Base-by-base conservation (phyloP, 2,113 vertebrate species). In the Garra rufa region DNA sequence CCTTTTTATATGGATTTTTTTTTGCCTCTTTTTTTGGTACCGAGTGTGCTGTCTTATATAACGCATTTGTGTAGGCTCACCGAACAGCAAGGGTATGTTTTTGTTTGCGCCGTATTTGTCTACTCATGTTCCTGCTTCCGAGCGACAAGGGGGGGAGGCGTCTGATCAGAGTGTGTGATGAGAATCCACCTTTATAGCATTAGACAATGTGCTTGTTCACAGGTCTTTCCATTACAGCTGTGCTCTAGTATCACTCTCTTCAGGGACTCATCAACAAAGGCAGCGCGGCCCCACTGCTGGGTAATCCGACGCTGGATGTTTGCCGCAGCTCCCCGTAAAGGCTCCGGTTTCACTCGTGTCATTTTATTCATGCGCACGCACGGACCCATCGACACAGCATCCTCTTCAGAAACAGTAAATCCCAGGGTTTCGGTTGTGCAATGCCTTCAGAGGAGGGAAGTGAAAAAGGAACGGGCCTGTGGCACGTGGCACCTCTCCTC, bases 21-120 rank as follows among this genome's bases (percentile, higher is more conserved):
- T 96, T 95, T 95, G 95, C 96, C 94, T 95, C 94, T 91, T 95
- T 92, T 92, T 93, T 97, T 93, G 95, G 95, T 95, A 95, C 96
- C 93, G 89, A 88, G 92, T 96, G 96, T 97, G 94, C 96, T 95
- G 95, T 95, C 96, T 98, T 97, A 96, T 95, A 93, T 96, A 98
- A 99, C 94, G 87, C 92, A 94, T 94, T 94, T 94, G 93, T 96
- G 92, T 93, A 91, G 95, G 95, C 95, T 96, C 94, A 96, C 94
- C 91, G 94, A 95, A 93, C 94, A 92, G 88, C 95, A 92, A 92
- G 95, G 93, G 93, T 89, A 81, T 93, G 90, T 94, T 92, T 93
- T 90, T 91, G 87, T 91, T 91, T 84, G 61, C 44, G 91, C 87
- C 88, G 88, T 44, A 76, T 91, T 88, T 88, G 91, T 93, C 92